These are phyloP conservation scores for Gambusia holbrooki DNA, from an alignment of 2,113 vertebrate genomes.

Conservation along the genomic window DNA sequence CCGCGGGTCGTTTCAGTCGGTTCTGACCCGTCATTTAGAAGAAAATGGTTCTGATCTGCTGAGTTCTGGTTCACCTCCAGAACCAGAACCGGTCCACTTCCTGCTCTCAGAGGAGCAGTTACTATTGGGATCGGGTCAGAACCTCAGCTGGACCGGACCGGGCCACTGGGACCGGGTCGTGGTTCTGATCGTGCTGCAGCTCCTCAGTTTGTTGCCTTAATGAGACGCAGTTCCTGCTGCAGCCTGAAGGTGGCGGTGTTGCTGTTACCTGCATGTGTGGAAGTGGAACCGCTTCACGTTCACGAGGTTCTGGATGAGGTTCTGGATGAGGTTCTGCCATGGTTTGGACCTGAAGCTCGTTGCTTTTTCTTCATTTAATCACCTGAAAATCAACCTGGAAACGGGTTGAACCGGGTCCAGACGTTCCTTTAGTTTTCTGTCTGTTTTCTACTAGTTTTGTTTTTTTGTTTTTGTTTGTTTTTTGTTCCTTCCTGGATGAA, in stretches of 20 bases:
- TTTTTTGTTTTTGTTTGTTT: background rate
- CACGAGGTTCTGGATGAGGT: background rate
- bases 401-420: too few species aligned
- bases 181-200: background rate
- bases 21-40: background rate
- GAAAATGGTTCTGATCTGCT: background rate
- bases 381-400: background rate
- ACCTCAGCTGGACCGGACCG: too few species aligned
- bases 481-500: constrained; percentile 12
- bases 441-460: too few species aligned
- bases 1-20: too few species aligned
- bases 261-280: background rate
- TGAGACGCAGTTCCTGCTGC: background rate
- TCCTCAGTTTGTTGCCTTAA: background rate
- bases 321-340: background rate
- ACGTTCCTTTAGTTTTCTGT: too few species aligned
- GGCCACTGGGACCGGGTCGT: background rate
- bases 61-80: background rate
- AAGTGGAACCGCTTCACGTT: background rate
- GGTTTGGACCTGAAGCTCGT: background rate
- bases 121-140: too few species aligned
- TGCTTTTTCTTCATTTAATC: background rate
- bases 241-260: background rate
- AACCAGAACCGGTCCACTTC: background rate
- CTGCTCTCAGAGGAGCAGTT: too few species aligned